phyloP scores from a whole-genome alignment of 1,140 invertebrate genomes.

The Monochamus saltuarius region DNA sequence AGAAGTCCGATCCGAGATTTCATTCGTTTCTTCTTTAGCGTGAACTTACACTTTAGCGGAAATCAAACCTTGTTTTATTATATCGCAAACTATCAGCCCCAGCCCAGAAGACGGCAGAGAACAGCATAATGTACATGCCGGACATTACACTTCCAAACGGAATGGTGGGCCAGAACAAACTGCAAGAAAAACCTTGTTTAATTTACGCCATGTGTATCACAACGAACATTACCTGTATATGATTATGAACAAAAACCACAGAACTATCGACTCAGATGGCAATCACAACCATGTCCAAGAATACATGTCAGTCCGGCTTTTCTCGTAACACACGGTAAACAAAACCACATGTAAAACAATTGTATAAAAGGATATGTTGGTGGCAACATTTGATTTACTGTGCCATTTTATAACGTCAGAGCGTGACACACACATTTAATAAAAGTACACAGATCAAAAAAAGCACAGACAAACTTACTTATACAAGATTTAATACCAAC shows the following conservation, averaged over 20 bases:
- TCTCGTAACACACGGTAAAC: constrained; percentile 93
- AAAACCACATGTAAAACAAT: constrained; percentile 97
- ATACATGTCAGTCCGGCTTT: constrained; percentile 94
- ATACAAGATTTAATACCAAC: too few relatives aligned
- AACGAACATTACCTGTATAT: constrained; percentile 72
- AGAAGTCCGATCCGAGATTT: too few relatives aligned
- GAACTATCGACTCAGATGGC: constrained; percentile 94
- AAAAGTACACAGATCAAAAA: too few relatives aligned
- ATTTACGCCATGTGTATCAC: background rate
- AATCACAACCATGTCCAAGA: constrained; percentile 96
- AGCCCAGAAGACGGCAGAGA: constrained; percentile 90
- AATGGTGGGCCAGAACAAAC: constrained; percentile 85
- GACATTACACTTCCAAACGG: constrained; percentile 90
- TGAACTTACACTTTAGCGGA: constrained; percentile 88
- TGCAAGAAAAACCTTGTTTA: constrained; percentile 55
- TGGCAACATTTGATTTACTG: too few relatives aligned
- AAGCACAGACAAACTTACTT: too few relatives aligned
- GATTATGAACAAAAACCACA: constrained; percentile 93
- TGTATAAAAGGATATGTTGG: too few relatives aligned
- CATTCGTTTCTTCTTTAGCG: too few relatives aligned
- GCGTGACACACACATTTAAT: too few relatives aligned
- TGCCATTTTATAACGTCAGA: too few relatives aligned
- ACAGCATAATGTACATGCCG: constrained; percentile 89
- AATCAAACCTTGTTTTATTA: constrained; percentile 89
- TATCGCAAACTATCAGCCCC: constrained; percentile 86